Percentiles rank a stretch among this genome's conserved stretches.
These are phyloP conservation scores for Helobdella robusta DNA, from an alignment of 2,888 invertebrate genomes.

Conservation along the genomic window DNA sequence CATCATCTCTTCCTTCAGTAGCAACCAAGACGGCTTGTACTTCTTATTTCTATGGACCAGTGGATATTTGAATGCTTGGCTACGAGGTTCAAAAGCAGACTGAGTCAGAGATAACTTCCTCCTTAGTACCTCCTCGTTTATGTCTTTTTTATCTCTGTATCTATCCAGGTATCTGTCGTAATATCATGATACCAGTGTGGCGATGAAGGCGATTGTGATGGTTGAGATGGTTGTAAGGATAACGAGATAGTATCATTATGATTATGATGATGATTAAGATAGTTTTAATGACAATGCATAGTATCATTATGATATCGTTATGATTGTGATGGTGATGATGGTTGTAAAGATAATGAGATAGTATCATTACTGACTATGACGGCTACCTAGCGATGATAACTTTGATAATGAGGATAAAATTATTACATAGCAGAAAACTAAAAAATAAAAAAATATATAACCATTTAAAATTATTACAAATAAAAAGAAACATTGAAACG, in stretches of 20 bases:
- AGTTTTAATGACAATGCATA: too few species aligned
- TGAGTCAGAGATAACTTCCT: conserved; percentile 63
- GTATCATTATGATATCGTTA: too few species aligned
- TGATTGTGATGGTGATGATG: too few species aligned
- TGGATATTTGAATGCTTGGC: conserved; percentile 39
- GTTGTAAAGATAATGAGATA: too few species aligned
- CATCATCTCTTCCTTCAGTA: conserved; percentile 34
- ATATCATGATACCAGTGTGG: background rate
- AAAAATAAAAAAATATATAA: too few species aligned
- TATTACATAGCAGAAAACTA: too few species aligned
- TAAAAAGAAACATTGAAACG: too few species aligned
- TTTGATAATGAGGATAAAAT: too few species aligned
- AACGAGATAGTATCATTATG: background rate
- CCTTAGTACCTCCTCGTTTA: conserved; percentile 75
- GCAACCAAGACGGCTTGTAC: conserved; percentile 41
- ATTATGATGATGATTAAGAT: too few species aligned
- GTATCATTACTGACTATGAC: too few species aligned
- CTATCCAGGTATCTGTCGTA: conserved; percentile 71
- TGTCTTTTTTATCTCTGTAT: conserved; percentile 79
- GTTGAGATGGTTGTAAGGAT: background rate
- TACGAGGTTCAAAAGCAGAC: conserved; percentile 61
- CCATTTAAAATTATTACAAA: too few species aligned
- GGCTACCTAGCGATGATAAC: too few species aligned
- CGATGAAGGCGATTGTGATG: background rate
- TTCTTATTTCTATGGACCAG: conserved; percentile 32